These are phyloP conservation scores for Capromys pilorides DNA, from an alignment of 2,797 vertebrate genomes.

Conservation along the genomic window DNA sequence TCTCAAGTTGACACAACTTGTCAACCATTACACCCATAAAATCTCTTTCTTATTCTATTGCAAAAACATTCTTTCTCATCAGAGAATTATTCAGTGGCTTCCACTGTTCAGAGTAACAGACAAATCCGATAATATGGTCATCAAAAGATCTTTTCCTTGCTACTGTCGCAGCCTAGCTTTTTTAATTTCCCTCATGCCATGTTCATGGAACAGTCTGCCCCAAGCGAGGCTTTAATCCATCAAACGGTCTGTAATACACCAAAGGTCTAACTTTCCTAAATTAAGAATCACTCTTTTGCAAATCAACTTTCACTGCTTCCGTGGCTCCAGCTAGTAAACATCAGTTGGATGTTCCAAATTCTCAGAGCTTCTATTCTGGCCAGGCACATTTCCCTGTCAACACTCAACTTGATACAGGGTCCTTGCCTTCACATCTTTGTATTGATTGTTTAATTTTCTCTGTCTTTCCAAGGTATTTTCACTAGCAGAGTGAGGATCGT, in stretches of 20 bases:
- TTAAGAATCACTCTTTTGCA: neutral
- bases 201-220: neutral
- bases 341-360: neutral
- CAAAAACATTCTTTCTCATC: neutral
- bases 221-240: neutral
- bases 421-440: neutral
- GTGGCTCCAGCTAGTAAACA: neutral
- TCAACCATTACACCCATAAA: neutral
- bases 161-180: neutral
- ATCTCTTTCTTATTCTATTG: neutral
- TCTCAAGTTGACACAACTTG: no score
- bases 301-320: neutral
- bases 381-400: neutral
- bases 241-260: neutral
- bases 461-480: neutral
- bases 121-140: neutral
- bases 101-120: neutral
- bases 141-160: neutral
- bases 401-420: rapidly evolving
- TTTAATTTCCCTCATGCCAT: neutral
- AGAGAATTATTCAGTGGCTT: neutral
- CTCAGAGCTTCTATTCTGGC: neutral
- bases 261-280: no score
- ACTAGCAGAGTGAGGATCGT: neutral
- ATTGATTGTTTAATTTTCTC: neutral